Evolutionary conservation across 2,113 vertebrate genomes (phyloP).

Genomic region (Chaetorhynchus papuensis): DNA sequence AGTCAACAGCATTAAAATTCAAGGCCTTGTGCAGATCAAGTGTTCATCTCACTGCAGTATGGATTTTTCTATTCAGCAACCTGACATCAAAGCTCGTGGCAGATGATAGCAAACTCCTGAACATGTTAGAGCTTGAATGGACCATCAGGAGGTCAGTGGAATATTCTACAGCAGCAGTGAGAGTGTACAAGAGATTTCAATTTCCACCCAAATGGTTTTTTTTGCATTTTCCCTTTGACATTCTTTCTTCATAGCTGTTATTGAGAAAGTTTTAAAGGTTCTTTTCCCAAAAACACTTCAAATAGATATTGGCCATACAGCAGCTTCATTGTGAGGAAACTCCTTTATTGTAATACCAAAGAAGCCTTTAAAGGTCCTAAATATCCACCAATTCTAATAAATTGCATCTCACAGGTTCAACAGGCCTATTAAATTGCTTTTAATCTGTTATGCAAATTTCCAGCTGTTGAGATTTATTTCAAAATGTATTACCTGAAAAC

Average conservation of each 20-base stretch:
- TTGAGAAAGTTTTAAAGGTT: not conserved
- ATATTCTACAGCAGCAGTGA: conserved; percentile 69
- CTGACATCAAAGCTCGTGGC: conserved; percentile 72
- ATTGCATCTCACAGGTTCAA: not conserved
- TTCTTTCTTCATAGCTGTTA: not conserved
- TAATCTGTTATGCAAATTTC: not conserved
- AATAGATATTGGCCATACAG: not conserved
- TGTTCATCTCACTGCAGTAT: conserved; percentile 69
- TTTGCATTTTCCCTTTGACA: not conserved
- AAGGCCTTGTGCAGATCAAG: conserved; percentile 73
- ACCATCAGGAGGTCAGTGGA: conserved; percentile 60
- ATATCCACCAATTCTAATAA: not conserved
- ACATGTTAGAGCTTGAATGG: conserved; percentile 60
- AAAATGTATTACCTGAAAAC: not conserved
- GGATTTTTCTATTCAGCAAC: conserved; percentile 74
- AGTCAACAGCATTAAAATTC: conserved; percentile 79
- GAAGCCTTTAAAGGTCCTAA: not conserved
- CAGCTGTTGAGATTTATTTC: not conserved
- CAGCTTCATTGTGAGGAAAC: not conserved
- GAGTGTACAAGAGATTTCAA: conserved; percentile 61
- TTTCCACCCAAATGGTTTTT: not conserved
- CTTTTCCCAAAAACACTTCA: not conserved
- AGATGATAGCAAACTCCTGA: conserved; percentile 74
- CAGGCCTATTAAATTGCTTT: not conserved
- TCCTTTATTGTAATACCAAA: not conserved